Conservation (phyloP, 1,140 invertebrate species). For the Ceratoteleas bidentatus region DNA sequence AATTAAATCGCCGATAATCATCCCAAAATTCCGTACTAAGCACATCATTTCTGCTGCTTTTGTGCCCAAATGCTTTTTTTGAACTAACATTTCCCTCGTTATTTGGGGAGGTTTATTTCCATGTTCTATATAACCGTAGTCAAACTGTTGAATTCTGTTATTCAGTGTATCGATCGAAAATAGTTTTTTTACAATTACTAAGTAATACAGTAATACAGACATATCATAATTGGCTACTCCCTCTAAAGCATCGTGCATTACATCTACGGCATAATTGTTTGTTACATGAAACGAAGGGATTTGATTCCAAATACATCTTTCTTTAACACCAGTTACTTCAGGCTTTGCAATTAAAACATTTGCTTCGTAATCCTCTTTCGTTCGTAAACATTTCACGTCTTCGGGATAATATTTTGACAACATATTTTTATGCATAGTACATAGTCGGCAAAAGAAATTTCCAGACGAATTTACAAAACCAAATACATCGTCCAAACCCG, state of each 20-base stretch:
- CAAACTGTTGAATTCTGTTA: conserved; percentile 22
- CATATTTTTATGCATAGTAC: conserved; percentile 46
- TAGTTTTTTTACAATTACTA: conserved; percentile 19
- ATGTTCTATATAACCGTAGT: conserved; percentile 39
- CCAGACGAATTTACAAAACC: conserved; percentile 55
- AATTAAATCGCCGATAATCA: conserved; percentile 49
- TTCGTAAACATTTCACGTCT: conserved; percentile 38
- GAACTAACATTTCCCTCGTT: conserved; percentile 15
- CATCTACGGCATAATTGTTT: conserved; percentile 56
- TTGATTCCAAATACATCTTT: conserved; percentile 57
- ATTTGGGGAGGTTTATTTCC: conserved; percentile 46
- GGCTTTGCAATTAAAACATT: conserved; percentile 32
- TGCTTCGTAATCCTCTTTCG: conserved; percentile 41
- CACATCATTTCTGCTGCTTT: conserved; percentile 56
- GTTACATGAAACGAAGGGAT: conserved; percentile 61
- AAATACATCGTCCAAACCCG: conserved; percentile 51
- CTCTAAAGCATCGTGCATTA: conserved; percentile 67
- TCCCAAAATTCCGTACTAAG: conserved; percentile 50
- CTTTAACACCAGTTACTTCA: conserved; percentile 52
- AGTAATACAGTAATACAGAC: conserved; percentile 53
- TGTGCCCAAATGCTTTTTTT: conserved; percentile 42
- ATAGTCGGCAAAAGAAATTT: conserved; percentile 59
- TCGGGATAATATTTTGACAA: conserved; percentile 21
- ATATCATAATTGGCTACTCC: conserved; percentile 60
- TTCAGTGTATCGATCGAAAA: conserved; percentile 32